Percentiles rank a stretch among this genome's conserved stretches.
Conservation (phyloP, 2,888 invertebrate genomes). For the Malachius bipustulatus region DNA sequence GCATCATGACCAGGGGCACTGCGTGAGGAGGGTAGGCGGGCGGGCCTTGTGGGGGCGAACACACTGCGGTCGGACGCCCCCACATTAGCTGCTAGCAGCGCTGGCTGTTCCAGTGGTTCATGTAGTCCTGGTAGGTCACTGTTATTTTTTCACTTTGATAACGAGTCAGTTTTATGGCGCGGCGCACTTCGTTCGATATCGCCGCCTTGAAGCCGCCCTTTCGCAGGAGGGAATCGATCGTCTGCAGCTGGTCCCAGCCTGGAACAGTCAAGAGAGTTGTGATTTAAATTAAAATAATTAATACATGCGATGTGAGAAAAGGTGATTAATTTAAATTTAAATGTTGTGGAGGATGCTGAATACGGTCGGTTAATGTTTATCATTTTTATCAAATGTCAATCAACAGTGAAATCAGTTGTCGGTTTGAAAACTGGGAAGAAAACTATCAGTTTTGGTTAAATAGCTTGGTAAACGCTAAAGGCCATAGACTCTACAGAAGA, state of each 20-base stretch:
- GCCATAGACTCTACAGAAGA: no score
- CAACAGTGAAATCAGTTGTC: no score
- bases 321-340: no score
- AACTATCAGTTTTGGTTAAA: no score
- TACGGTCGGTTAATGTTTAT: no score
- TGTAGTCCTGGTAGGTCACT: slow-evolving; percentile 75
- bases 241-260: slow-evolving; percentile 99
- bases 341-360: no score
- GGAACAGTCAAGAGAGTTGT: slow-evolving; percentile 16
- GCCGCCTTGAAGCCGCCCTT: slow-evolving; percentile 93
- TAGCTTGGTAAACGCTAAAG: no score
- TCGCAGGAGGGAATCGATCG: slow-evolving; percentile 91
- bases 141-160: slow-evolving; percentile 95
- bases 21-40: slow-evolving; percentile 4
- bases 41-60: slow-evolving; percentile 27
- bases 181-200: slow-evolving; percentile 78
- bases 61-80: slow-evolving; percentile 37
- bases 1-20: slow-evolving; percentile 20
- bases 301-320: no score
- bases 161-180: slow-evolving; percentile 85
- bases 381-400: no score
- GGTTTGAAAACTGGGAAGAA: no score
- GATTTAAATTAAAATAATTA: background rate
- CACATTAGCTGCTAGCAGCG: slow-evolving; percentile 63
- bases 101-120: slow-evolving; percentile 50